Evolutionary conservation across 2,888 invertebrate genomes (phyloP).

Genomic region (Hedychridium roseum): DNA sequence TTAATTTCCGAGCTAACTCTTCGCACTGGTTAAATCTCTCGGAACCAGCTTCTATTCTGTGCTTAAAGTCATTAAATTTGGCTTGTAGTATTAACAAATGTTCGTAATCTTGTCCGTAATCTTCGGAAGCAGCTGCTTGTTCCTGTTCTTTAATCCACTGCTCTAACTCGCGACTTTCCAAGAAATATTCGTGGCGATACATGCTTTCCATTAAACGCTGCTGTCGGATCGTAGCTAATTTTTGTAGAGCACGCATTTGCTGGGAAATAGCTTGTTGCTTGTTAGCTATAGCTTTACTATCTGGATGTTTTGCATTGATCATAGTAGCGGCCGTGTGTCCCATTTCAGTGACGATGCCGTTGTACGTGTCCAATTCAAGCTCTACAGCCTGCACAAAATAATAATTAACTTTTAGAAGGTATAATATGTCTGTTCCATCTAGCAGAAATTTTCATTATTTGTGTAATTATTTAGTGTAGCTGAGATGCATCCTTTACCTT

Average conservation of each 20-base stretch:
- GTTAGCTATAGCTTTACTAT: conserved; percentile 80
- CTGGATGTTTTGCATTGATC: conserved; percentile 83
- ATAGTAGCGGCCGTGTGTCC: conserved; percentile 84
- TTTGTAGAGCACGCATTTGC: conserved; percentile 81
- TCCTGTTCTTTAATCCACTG: conserved; percentile 93
- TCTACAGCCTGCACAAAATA: conserved; percentile 75
- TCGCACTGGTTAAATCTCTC: conserved; percentile 92
- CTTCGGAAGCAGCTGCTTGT: conserved; percentile 88
- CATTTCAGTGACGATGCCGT: conserved; percentile 91
- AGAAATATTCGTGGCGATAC: conserved; percentile 89
- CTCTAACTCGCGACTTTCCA: conserved; percentile 89
- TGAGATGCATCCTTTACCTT: too few species aligned
- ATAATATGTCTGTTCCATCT: not conserved
- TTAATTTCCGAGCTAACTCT: conserved; percentile 86
- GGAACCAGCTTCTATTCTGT: conserved; percentile 87
- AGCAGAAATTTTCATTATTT: too few species aligned
- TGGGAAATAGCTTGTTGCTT: conserved; percentile 80
- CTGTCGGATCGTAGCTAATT: conserved; percentile 80
- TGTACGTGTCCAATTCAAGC: conserved; percentile 89
- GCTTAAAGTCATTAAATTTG: conserved; percentile 93
- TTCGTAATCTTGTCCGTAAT: conserved; percentile 94
- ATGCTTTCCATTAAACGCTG: conserved; percentile 90
- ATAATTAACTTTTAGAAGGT: conserved; percentile 3
- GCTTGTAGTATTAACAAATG: conserved; percentile 85
- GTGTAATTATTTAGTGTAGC: too few species aligned